Conservation (phyloP, 2,113 vertebrate species). For the Dinomys branickii region DNA sequence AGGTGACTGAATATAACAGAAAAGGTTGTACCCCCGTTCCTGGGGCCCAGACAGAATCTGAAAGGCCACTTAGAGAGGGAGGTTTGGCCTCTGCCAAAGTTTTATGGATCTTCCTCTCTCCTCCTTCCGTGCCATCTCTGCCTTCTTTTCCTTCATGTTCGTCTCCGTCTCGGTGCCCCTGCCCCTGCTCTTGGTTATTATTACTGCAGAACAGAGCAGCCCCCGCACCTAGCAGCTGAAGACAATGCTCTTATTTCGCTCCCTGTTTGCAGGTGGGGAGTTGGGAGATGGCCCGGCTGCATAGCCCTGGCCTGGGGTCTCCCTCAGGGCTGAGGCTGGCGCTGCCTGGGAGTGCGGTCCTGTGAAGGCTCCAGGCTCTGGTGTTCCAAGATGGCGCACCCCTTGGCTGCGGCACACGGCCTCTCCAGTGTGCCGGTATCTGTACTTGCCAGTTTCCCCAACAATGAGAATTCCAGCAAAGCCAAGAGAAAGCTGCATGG, state of each 20-base stretch:
- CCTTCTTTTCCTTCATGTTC: constrained; percentile 93
- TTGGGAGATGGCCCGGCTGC: not conserved
- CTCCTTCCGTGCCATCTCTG: constrained; percentile 87
- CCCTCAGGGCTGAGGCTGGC: not conserved
- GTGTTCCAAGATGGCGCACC: not conserved
- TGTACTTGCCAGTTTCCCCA: not conserved
- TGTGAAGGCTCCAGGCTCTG: not conserved
- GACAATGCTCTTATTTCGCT: not conserved
- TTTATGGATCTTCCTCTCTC: constrained; percentile 92
- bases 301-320: not conserved
- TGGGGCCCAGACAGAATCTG: constrained; percentile 89
- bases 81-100: constrained; percentile 86
- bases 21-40: constrained; percentile 85
- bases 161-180: constrained; percentile 93
- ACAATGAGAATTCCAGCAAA: not conserved
- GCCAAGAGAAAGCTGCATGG: not conserved
- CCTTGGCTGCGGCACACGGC: too few relatives aligned
- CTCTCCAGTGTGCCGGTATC: not conserved
- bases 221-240: too few relatives aligned
- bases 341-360: not conserved
- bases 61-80: constrained; percentile 75
- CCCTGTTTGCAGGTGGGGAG: not conserved
- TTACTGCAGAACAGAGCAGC: not conserved
- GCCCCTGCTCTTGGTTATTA: not conserved
- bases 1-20: constrained; percentile 84